Base-by-base conservation (phyloP, 2,113 vertebrate genomes). In the Chlorodrepanis virens region DNA sequence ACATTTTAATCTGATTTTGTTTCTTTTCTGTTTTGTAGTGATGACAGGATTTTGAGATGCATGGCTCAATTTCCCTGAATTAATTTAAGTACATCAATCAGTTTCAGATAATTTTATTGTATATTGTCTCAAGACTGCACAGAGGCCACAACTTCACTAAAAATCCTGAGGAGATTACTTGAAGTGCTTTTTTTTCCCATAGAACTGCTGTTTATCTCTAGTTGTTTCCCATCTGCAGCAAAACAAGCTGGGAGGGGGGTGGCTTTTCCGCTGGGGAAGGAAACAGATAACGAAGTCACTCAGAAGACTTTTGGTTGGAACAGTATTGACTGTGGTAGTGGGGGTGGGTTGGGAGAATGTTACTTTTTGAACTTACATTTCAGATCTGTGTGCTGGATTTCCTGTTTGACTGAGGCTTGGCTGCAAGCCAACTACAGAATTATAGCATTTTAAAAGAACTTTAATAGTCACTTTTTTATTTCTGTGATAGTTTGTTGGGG, bases 261-360 rank as follows among this genome's bases (percentile, higher is more conserved):
- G 67, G 52, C 81, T 83, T 93, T 97, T 96, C 94, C 94, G 65
- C 1, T 87, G 72, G 90, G 96, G 95, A 96, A 97, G 96, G 95
- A 97, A 97, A 82, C 94, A 91, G 96, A 97, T 97, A 97, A 96
- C 50, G 7, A 80, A 95, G 88, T 94, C 88, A 89, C 82, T 90
- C 49, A 53, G 89, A 97, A 94, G 94, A 95, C 82, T 96, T 95
- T 63, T 94, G 81, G 82, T 88, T 89, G 61, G 42, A 90, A 74
- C 80, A 39, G 89, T 24, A 60, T 25, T 70, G 76, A 42, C 72
- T 60, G n/a, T 65, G 52, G 33, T 61, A 64, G 89, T 44, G 86
- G 77, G 91, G 94, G 84, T 57, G 68, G 82, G 25, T 35, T 93
- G 69, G 80, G 86, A 84, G 92, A 94, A 89, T 53, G 50, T 79